A percentile compares a stretch with the other conserved stretches of the same genome.
phyloP scores from a whole-genome alignment of 35 echinoderm and acorn worm genomes.

The Apostichopus parvimensis region DNA sequence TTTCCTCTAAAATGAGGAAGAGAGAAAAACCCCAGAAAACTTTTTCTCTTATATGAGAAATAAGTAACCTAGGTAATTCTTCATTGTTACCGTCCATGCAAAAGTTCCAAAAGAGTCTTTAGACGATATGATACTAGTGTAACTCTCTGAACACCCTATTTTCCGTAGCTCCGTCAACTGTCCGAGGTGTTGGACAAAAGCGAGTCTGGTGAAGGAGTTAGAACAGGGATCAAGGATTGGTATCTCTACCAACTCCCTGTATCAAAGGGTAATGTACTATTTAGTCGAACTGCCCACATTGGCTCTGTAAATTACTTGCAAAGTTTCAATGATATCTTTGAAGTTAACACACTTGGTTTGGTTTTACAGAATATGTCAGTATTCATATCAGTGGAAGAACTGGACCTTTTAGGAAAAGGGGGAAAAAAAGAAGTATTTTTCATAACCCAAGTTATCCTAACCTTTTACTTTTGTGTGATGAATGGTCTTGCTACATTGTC shows the following conservation, averaged over 20 bases:
- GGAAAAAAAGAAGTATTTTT: too few relatives aligned
- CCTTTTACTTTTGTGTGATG: too few relatives aligned
- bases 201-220: neutral
- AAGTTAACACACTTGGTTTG: neutral
- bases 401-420: too few relatives aligned
- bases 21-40: too few relatives aligned
- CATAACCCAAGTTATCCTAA: too few relatives aligned
- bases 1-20: too few relatives aligned
- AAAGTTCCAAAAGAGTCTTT: neutral
- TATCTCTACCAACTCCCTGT: slow-evolving; percentile 13
- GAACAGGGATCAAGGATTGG: slow-evolving; percentile 10
- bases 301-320: neutral
- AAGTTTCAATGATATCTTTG: neutral
- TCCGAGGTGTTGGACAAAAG: neutral
- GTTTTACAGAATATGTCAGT: neutral
- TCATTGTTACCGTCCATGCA: neutral
- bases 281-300: neutral
- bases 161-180: slow-evolving; percentile 28
- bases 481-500: too few relatives aligned
- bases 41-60: too few relatives aligned
- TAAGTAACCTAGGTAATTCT: too few relatives aligned
- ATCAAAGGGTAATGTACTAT: slow-evolving; percentile 40
- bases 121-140: neutral
- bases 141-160: slow-evolving; percentile 12
- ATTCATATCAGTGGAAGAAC: too few relatives aligned